These are phyloP conservation scores for Myotis daubentonii DNA, from an alignment of 2,797 vertebrate genomes.

Conservation along the genomic window DNA sequence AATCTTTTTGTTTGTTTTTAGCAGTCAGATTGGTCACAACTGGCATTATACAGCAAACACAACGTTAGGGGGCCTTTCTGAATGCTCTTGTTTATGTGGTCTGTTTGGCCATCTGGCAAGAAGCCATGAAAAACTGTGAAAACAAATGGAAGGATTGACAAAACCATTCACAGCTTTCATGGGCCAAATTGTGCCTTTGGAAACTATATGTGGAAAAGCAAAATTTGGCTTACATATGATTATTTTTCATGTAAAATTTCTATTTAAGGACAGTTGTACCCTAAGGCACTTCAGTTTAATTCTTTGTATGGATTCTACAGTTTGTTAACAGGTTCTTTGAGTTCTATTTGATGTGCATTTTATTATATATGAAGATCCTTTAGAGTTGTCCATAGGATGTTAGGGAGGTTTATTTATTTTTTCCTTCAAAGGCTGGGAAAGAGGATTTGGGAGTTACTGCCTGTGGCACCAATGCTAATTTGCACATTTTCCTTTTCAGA, in stretches of 20 bases:
- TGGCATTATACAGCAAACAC: neutral
- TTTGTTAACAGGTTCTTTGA: conserved; percentile 54
- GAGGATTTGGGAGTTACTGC: conserved; percentile 60
- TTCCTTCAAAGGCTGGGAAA: conserved; percentile 64
- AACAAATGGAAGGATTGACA: conserved; percentile 72
- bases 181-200: conserved; percentile 69
- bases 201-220: conserved; percentile 53
- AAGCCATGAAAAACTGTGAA: conserved; percentile 44
- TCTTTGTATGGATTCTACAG: conserved; percentile 34
- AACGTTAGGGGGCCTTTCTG: conserved; percentile 38
- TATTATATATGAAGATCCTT: conserved; percentile 66
- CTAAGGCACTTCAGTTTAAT: conserved; percentile 58
- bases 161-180: conserved; percentile 66
- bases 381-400: conserved; percentile 33
- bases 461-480: conserved; percentile 62
- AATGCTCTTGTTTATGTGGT: conserved; percentile 65
- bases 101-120: conserved; percentile 73
- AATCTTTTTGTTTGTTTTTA: conserved; percentile 52
- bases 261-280: conserved; percentile 57
- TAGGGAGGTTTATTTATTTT: conserved; percentile 52
- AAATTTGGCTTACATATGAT: conserved; percentile 51
- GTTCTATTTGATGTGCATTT: conserved; percentile 55
- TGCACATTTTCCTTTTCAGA: conserved; percentile 68
- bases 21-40: neutral
- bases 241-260: conserved; percentile 63